Evolutionary conservation across 2,888 invertebrate species (phyloP), one percentile per base, ranked within the genome.

Genomic region (Deilephila elpenor): DNA sequence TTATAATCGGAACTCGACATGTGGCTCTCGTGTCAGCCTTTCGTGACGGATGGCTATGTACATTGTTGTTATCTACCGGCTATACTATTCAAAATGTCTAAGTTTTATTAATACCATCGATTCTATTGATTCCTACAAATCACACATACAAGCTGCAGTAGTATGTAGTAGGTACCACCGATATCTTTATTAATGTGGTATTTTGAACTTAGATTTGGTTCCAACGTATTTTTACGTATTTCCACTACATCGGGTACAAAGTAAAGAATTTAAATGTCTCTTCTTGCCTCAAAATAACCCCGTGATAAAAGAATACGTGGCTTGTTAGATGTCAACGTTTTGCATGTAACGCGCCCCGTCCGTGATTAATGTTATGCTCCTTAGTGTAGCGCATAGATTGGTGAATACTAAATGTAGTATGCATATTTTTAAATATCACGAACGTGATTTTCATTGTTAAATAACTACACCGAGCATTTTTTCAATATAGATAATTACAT

Each of bases 1-100:
- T 53, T 59, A 60, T 37, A 70, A 73, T 51, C 70, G 34, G 53
- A 62, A 62, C 32, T 51, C 7, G 62, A 61, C 60, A 72, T 34
- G 61, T 44, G 59, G 51, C 70, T 73, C 20, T 32, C 59, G 44
- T 34, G 71, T 59, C 59, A 44, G 71, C 34, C 71, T 59, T 19
- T 73, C 73, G 59, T 59, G 73, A 56, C 62, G 19, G 20, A 59
- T 37, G 59, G 44, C 59, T 20, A 17, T 70, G 44, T 67, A 6
- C 25, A 17, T 51, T 67, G 51, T 44, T 14, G 64, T 67, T 62
- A 67, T 67, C 67, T 67, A 67, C 51, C 44, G 67, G 17, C 51
- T 51, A 51, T 51, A 51, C 11, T 5, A 64, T 64, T 64, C 44
- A 20, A 37, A 20, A 64, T 64, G 64, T 44, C 44, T 61, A 61